Percentiles rank a stretch among this genome's conserved stretches.
Conservation (phyloP, 2,113 vertebrate species). For the Brachirus orientalis region DNA sequence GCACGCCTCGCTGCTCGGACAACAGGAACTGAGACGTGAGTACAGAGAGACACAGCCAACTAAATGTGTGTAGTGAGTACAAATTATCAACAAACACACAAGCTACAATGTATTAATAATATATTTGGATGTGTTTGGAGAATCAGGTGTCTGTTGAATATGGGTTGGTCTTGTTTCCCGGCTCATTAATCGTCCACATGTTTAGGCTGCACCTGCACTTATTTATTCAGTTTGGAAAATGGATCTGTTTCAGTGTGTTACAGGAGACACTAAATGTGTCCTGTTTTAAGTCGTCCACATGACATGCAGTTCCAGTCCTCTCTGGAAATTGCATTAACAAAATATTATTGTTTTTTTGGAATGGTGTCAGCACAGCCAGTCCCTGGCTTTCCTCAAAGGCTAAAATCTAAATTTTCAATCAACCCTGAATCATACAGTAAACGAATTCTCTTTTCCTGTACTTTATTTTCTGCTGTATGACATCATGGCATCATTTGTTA, state of each 20-base stretch:
- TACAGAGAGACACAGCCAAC: neutral
- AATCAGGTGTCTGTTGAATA: neutral
- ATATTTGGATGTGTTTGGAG: too few relatives aligned
- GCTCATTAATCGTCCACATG: neutral
- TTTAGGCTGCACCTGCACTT: neutral
- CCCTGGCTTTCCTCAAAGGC: slow-evolving; percentile 10
- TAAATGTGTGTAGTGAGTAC: neutral
- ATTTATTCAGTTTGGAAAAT: neutral
- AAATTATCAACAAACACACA: neutral
- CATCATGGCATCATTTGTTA: neutral
- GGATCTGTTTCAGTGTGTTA: neutral
- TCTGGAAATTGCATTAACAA: too few relatives aligned
- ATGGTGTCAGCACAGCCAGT: too few relatives aligned
- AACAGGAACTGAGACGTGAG: slow-evolving; percentile 87
- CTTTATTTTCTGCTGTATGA: slow-evolving; percentile 1
- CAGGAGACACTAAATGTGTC: too few relatives aligned
- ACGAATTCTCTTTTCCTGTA: neutral
- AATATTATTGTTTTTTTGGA: too few relatives aligned
- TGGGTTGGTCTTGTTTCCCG: neutral
- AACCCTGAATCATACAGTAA: slow-evolving; percentile 15
- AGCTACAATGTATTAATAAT: neutral
- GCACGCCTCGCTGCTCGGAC: slow-evolving; percentile 76
- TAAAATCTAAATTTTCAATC: slow-evolving; percentile 19
- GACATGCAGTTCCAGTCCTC: neutral
- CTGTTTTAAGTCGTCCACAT: neutral